Evolutionary conservation across 2,113 vertebrate genomes (phyloP).

Genomic region (Egretta garzetta): DNA sequence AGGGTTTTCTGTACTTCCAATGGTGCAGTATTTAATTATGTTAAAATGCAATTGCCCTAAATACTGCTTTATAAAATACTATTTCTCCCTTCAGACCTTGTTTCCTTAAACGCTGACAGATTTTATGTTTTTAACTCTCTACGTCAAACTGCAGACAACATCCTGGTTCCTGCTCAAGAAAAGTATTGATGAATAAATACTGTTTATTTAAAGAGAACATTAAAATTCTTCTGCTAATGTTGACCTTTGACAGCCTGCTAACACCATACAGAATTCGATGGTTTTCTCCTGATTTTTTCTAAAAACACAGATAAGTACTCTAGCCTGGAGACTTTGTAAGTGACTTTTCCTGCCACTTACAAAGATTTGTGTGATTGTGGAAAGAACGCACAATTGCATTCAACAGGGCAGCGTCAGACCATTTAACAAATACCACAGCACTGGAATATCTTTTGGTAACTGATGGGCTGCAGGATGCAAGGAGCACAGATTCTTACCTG

Average conservation of each 20-base stretch:
- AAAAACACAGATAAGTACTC: neutral
- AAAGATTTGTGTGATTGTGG: neutral
- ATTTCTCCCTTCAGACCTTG: neutral
- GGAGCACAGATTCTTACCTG: neutral
- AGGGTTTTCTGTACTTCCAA: neutral
- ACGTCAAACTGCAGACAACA: neutral
- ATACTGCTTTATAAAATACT: neutral
- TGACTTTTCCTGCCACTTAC: neutral
- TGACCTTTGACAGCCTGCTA: neutral
- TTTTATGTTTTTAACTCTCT: neutral
- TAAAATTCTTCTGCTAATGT: neutral
- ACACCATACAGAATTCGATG: neutral
- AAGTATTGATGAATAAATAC: neutral
- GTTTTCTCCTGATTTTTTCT: neutral
- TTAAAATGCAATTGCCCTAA: slow-evolving; percentile 31
- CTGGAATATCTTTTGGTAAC: neutral
- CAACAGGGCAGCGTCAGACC: neutral
- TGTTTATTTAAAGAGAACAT: neutral
- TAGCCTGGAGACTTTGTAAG: neutral
- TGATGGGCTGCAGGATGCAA: neutral
- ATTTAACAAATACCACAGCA: neutral
- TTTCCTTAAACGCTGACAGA: neutral
- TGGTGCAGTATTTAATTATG: neutral
- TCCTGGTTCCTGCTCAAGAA: neutral
- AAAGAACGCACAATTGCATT: neutral